A percentile compares a stretch with the other conserved stretches of the same genome.
phyloP scores from a whole-genome alignment of 2,113 vertebrate genomes.

The Raja brachyura region DNA sequence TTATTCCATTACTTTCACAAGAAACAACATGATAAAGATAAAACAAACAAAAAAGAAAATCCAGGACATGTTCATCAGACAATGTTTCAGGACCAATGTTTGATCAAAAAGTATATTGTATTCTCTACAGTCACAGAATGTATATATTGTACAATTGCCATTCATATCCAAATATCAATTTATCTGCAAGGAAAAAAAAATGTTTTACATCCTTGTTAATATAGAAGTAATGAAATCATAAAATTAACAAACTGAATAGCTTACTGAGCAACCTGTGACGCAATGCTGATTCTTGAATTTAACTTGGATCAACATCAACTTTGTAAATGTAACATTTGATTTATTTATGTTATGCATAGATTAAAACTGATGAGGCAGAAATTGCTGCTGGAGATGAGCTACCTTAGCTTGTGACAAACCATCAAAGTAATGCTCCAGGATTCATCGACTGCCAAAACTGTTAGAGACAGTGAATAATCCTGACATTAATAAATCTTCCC shows the following conservation, averaged over 20 bases:
- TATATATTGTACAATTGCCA: not conserved
- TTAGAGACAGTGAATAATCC: no score
- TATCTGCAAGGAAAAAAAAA: not conserved
- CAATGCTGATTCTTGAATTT: not conserved
- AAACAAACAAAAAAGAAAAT: not conserved
- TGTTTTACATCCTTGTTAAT: not conserved
- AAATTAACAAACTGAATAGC: not conserved
- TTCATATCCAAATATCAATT: not conserved
- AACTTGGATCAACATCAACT: not conserved
- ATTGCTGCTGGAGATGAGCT: no score
- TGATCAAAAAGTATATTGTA: not conserved
- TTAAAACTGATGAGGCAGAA: not conserved
- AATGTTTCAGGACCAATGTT: not conserved
- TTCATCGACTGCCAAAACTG: no score
- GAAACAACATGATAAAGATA: not conserved
- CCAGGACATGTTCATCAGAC: no score
- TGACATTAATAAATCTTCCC: no score
- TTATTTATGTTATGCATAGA: not conserved
- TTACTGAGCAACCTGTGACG: not conserved
- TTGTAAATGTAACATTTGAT: not conserved
- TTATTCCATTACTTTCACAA: not conserved
- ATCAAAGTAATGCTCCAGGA: no score
- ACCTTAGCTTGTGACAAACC: no score
- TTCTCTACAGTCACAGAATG: not conserved
- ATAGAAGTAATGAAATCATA: not conserved